Conservation (phyloP, 1,140 invertebrate genomes). For the Hyles vespertilio region DNA sequence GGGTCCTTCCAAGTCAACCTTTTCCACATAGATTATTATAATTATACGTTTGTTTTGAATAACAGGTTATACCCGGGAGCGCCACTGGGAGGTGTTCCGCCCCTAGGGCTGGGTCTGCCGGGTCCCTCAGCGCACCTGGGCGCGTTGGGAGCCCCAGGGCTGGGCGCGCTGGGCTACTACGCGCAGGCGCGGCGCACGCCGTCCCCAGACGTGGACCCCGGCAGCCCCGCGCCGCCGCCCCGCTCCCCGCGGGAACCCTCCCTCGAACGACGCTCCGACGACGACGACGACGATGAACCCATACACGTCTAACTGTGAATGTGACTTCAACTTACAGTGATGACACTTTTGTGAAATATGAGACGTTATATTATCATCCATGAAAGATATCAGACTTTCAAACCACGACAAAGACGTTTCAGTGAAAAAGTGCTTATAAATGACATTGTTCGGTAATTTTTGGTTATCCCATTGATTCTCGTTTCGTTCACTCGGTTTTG, state of each 20-base stretch:
- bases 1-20: no score
- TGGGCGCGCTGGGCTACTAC: constrained; percentile 79
- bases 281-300: constrained; percentile 66
- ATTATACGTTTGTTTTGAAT: constrained; percentile 1
- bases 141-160: constrained; percentile 75
- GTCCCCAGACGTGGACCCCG: constrained; percentile 76
- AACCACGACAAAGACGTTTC: no score
- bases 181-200: constrained; percentile 75
- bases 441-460: constrained; percentile 7
- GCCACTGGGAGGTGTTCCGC: constrained; percentile 55
- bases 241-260: constrained; percentile 65
- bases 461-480: constrained; percentile 3
- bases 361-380: no score
- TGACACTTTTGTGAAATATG: no score
- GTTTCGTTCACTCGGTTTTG: no score
- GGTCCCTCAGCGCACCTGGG: constrained; percentile 78
- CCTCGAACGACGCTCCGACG: constrained; percentile 53
- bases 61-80: constrained; percentile 64
- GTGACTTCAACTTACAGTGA: background rate
- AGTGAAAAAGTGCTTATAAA: no score
- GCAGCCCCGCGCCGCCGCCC: constrained; percentile 77
- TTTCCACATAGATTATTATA: no score
- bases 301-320: constrained; percentile 55
- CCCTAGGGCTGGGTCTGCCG: constrained; percentile 76
- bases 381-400: no score